Percentiles rank a stretch among this genome's conserved stretches.
Conservation (phyloP, 2,113 vertebrate genomes). For the Mobula hypostoma region DNA sequence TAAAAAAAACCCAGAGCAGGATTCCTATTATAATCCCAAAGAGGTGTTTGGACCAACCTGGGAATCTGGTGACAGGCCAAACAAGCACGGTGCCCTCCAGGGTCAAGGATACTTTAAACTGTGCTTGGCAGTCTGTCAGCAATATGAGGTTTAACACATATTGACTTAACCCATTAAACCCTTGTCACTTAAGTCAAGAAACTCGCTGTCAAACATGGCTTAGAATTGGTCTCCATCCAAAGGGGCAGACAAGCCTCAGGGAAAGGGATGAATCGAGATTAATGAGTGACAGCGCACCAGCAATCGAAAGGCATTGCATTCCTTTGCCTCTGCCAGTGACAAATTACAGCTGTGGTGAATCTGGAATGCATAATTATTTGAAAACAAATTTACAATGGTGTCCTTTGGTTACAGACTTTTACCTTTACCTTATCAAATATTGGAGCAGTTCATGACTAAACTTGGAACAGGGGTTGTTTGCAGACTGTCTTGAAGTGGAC, state of each 20-base stretch:
- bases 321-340: background rate
- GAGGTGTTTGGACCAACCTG: background rate
- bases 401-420: background rate
- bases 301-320: background rate
- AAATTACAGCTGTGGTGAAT: background rate
- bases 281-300: background rate
- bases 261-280: background rate
- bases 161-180: slow-evolving; percentile 36
- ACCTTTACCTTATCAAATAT: background rate
- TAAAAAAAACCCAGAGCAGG: background rate
- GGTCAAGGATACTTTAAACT: slow-evolving; percentile 19
- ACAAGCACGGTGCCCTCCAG: slow-evolving; percentile 6
- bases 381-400: no score
- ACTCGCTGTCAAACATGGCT: slow-evolving; percentile 26
- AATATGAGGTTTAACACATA: slow-evolving; percentile 25
- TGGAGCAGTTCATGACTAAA: background rate
- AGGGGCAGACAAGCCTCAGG: background rate
- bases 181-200: slow-evolving; percentile 22
- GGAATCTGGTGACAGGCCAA: slow-evolving; percentile 16
- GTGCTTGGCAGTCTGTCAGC: slow-evolving; percentile 32
- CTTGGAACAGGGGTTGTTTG: background rate
- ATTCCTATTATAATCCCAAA: background rate
- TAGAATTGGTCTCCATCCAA: slow-evolving; percentile 20
- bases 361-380: background rate
- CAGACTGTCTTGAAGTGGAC: background rate